Conservation (phyloP, 2,113 vertebrate species). For the Balaenoptera acutorostrata region DNA sequence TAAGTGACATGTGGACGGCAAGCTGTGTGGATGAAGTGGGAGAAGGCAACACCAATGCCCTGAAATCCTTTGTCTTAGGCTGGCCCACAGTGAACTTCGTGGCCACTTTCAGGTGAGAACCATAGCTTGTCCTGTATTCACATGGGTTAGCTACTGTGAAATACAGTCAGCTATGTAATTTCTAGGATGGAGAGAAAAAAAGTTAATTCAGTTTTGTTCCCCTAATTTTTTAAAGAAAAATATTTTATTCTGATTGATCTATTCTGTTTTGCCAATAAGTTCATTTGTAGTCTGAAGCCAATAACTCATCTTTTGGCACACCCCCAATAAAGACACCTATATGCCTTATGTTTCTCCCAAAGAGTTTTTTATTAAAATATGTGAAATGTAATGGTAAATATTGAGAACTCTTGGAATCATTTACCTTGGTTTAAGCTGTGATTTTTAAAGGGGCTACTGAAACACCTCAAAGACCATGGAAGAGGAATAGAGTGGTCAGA, state of each 20-base stretch:
- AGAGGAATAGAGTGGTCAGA: not conserved
- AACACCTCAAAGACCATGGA: not conserved
- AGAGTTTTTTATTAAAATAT: not conserved
- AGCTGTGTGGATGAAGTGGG: constrained; percentile 93
- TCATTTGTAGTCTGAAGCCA: not conserved
- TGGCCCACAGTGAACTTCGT: constrained; percentile 97
- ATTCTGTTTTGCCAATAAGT: not conserved
- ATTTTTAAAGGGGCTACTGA: not conserved
- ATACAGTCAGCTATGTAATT: not conserved
- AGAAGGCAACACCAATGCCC: constrained; percentile 87
- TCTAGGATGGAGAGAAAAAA: not conserved
- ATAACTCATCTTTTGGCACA: not conserved
- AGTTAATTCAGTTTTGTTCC: not conserved
- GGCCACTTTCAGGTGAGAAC: constrained; percentile 91
- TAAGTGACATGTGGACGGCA: constrained; percentile 93
- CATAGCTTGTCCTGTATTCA: not conserved
- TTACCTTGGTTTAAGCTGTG: not conserved
- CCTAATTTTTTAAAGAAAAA: not conserved
- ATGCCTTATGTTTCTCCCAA: not conserved
- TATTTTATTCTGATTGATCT: not conserved
- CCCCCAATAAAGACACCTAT: not conserved
- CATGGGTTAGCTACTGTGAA: not conserved
- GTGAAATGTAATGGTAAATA: not conserved
- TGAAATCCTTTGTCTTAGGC: constrained; percentile 92
- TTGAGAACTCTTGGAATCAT: not conserved